Conservation (phyloP, 2,797 vertebrate genomes). For the Fratercula arctica region DNA sequence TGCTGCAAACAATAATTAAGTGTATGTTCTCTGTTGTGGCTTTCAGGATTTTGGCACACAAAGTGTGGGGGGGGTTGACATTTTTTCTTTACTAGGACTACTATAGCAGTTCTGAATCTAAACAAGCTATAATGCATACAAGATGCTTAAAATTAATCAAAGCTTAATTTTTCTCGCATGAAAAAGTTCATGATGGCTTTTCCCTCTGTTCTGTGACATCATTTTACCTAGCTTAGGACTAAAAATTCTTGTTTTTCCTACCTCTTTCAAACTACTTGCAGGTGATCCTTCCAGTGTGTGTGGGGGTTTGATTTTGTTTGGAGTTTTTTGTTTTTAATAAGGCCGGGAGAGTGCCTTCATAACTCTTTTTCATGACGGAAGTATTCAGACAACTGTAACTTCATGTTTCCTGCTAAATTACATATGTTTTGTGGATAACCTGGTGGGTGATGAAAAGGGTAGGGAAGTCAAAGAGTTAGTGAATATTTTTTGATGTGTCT, state of each 20-base stretch:
- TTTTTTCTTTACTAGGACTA: background rate
- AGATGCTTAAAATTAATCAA: background rate
- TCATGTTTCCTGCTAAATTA: background rate
- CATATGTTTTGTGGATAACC: background rate
- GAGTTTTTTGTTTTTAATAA: background rate
- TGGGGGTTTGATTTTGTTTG: background rate
- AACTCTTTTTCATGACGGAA: background rate
- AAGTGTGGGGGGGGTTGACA: background rate
- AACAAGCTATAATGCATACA: background rate
- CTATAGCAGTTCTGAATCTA: background rate
- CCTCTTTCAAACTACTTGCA: background rate
- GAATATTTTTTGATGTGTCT: background rate
- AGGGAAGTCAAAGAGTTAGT: background rate
- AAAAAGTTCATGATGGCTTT: background rate
- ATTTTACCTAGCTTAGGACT: background rate
- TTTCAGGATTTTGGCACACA: background rate
- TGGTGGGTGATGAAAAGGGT: background rate
- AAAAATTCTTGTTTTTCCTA: background rate
- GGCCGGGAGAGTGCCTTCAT: background rate
- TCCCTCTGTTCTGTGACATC: background rate
- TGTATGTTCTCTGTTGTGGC: conserved; percentile 9
- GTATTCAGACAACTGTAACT: background rate
- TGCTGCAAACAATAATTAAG: background rate
- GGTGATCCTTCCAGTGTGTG: background rate
- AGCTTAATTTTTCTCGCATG: background rate